Percentiles rank a stretch among this genome's conserved stretches.
Evolutionary conservation across 2,888 invertebrate genomes (phyloP).

Genomic region (Idaea biselata): DNA sequence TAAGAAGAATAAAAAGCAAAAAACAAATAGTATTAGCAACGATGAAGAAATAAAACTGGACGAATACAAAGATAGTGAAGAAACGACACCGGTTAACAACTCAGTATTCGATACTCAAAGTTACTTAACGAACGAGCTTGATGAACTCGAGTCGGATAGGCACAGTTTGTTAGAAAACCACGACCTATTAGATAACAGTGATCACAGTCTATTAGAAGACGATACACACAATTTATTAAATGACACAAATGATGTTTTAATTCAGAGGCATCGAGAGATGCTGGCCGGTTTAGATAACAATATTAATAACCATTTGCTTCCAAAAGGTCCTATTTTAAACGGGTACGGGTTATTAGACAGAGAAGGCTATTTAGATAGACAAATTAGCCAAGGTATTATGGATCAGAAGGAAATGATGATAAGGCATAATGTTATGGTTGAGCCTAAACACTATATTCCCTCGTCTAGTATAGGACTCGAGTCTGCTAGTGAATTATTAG

Average conservation of each 20-base stretch:
- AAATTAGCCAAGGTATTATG: conserved; percentile 63
- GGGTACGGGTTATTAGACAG: conserved; percentile 69
- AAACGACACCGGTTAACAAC: conserved; percentile 35
- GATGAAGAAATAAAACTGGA: conserved; percentile 49
- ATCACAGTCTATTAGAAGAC: conserved; percentile 69
- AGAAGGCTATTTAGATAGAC: conserved; percentile 68
- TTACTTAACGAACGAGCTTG: conserved; percentile 66
- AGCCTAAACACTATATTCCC: conserved; percentile 68
- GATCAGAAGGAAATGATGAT: conserved; percentile 68
- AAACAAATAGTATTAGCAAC: conserved; percentile 69
- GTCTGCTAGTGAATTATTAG: conserved; percentile 76
- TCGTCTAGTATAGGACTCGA: conserved; percentile 69
- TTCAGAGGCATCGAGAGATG: conserved; percentile 71
- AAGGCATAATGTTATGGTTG: conserved; percentile 62
- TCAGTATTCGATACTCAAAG: conserved; percentile 64
- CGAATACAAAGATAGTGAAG: conserved; percentile 24
- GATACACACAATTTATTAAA: conserved; percentile 67
- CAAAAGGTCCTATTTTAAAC: conserved; percentile 60
- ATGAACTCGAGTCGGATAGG: conserved; percentile 74
- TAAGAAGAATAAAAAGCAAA: conserved; percentile 69
- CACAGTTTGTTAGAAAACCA: conserved; percentile 74
- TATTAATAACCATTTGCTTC: conserved; percentile 47
- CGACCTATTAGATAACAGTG: conserved; percentile 69
- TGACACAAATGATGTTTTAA: conserved; percentile 61
- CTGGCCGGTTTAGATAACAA: conserved; percentile 64